Base-by-base conservation (phyloP, 2,888 invertebrate genomes). In the Hofmannophila pseudospretella region DNA sequence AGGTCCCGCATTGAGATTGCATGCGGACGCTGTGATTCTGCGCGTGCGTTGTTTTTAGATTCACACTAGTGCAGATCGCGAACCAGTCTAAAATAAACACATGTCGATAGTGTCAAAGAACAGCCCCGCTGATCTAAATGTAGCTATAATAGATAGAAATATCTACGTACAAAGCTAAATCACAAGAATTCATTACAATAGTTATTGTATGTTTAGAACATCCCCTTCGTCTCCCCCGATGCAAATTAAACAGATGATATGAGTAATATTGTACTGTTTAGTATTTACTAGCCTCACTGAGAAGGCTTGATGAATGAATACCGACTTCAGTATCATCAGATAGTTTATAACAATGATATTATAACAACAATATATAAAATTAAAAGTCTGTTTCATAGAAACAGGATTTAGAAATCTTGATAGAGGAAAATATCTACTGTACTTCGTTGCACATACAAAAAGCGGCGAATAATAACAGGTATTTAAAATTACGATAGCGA, bases 371-470 rank as follows among this genome's bases (percentile, higher is more conserved):
- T 7, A 29, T 33, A 31, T 27, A 27, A 34, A 32, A 34, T 31
- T 25, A 32, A 32, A 28, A 34, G 5, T 25, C 32, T 40, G 60
- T 63, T 67, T 67, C 63, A 68, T 51, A 63, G 65, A 64, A 67
- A 66, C 67, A 58, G 44, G 38, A 8, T 26, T n/a, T 9, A 5
- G 32, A 12, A 7, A 16, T 13, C n/a, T 30, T 9, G 16, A 12
- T 28, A 12, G 14, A 19, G 20, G 23, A 20, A 11, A 30, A 22
- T 14, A 7, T 14, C 25, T 10, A 14, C 27, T 34, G 60, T 56
- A 67, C 56, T 71, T 78, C 78, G 78, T 77, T 78, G 77, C 74
- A 73, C 58, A 60, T 61, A 68, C 55, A 72, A 67, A 49, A 67
- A 75, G 67, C 68, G 52, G 65, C 60, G 60, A 63, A 58, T 52